Percentiles rank a stretch among this genome's conserved stretches.
Evolutionary conservation across 2,888 invertebrate genomes (phyloP).

Genomic region (Drosophila flavopinicola): DNA sequence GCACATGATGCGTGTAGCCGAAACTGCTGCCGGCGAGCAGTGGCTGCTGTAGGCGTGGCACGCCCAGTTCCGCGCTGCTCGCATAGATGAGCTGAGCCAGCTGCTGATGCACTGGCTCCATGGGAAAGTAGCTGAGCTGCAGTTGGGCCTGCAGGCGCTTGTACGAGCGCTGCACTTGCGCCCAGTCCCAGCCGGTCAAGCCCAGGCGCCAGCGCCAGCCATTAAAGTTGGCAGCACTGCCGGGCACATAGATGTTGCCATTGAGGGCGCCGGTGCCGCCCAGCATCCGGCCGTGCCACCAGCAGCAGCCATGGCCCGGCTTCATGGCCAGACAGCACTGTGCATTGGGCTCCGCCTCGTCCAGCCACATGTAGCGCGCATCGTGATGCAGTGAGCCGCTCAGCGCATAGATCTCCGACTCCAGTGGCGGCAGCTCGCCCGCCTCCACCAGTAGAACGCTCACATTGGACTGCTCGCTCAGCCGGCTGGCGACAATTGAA

Average conservation of each 20-base stretch:
- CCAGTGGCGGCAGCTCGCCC: constrained; percentile 87
- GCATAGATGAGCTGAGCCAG: constrained; percentile 85
- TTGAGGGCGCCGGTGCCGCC: constrained; percentile 88
- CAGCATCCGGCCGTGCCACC: constrained; percentile 88
- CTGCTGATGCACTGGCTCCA: constrained; percentile 66
- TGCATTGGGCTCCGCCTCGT: constrained; percentile 67
- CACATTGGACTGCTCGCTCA: constrained; percentile 90
- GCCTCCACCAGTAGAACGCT: constrained; percentile 91
- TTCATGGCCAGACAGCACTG: constrained; percentile 73
- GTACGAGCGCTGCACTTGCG: constrained; percentile 84
- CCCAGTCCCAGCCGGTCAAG: constrained; percentile 86
- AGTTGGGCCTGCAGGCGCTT: constrained; percentile 85
- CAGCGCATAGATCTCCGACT: constrained; percentile 78
- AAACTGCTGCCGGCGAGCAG: constrained; percentile 84
- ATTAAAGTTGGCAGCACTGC: constrained; percentile 86
- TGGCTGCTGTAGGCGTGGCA: constrained; percentile 87
- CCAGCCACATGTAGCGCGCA: constrained; percentile 73
- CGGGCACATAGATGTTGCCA: constrained; percentile 87
- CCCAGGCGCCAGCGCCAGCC: constrained; percentile 85
- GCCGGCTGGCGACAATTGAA: constrained; percentile 87
- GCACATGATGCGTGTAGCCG: constrained; percentile 86
- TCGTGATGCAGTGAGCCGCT: constrained; percentile 65
- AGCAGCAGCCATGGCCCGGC: constrained; percentile 77
- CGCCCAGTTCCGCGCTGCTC: constrained; percentile 88
- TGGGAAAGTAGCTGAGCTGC: constrained; percentile 81